Evolutionary conservation across 2,797 vertebrate genomes (phyloP).

Genomic region (Vipera ursinii): DNA sequence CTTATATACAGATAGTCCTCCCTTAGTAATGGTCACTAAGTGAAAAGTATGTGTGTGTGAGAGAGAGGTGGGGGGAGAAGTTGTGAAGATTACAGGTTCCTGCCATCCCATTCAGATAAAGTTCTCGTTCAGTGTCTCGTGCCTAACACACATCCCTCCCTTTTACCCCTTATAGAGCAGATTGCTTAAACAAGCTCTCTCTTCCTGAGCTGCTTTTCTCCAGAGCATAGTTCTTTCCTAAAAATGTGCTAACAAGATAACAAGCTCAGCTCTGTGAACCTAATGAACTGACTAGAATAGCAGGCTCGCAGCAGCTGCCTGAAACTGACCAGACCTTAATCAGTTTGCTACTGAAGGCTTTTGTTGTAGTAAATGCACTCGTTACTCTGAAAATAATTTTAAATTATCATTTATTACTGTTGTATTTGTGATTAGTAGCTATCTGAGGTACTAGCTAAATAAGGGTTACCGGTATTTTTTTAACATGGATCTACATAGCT

Average conservation of each 20-base stretch:
- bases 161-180: neutral
- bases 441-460: neutral
- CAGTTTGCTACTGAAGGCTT: neutral
- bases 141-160: neutral
- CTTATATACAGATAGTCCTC: neutral
- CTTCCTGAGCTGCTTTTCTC: neutral
- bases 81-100: neutral
- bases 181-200: neutral
- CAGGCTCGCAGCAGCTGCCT: neutral
- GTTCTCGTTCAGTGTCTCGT: neutral
- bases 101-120: neutral
- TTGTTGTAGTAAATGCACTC: neutral
- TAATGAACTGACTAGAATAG: neutral
- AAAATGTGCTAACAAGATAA: neutral
- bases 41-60: no score
- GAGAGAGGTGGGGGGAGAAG: rapidly evolving
- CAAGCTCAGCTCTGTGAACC: neutral
- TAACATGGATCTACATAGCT: neutral
- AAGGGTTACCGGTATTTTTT: neutral
- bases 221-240: neutral
- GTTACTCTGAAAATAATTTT: neutral
- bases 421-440: neutral
- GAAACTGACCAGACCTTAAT: neutral
- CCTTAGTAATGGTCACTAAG: neutral
- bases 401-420: neutral